phyloP scores from a whole-genome alignment of 2,888 invertebrate species.

The Pristionchus exspectatus region DNA sequence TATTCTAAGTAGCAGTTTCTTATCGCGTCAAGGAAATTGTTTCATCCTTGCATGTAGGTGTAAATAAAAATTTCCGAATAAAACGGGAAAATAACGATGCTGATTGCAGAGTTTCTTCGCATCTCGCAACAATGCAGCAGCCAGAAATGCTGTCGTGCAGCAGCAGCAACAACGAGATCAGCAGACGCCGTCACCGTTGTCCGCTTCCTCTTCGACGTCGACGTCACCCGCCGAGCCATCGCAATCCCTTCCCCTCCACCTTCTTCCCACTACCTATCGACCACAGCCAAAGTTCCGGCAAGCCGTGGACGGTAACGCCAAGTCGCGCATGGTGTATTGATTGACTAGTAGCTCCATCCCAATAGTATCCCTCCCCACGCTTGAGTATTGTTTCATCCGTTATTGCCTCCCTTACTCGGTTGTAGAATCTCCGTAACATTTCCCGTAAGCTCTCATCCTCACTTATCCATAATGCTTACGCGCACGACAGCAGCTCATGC shows the following conservation, averaged over 20 bases:
- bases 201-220: background rate
- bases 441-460: background rate
- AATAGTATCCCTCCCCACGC: background rate
- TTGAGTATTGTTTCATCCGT: background rate
- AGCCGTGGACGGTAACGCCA: background rate
- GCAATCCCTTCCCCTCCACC: background rate
- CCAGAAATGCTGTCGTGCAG: background rate
- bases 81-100: background rate
- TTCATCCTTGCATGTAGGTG: background rate
- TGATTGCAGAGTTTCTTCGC: background rate
- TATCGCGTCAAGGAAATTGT: background rate
- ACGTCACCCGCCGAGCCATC: background rate
- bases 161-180: background rate
- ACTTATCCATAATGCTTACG: conserved; percentile 23
- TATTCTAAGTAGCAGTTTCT: no score
- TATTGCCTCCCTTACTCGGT: background rate
- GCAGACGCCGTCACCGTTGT: conserved; percentile 1
- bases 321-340: conserved; percentile 43
- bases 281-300: conserved; percentile 39
- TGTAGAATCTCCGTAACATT: background rate
- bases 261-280: conserved; percentile 9
- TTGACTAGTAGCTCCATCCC: background rate
- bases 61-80: background rate
- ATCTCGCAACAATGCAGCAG: background rate
- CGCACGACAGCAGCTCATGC: background rate